Conservation (phyloP, 2,797 vertebrate genomes). For the Gymnoscopelus microlampas region DNA sequence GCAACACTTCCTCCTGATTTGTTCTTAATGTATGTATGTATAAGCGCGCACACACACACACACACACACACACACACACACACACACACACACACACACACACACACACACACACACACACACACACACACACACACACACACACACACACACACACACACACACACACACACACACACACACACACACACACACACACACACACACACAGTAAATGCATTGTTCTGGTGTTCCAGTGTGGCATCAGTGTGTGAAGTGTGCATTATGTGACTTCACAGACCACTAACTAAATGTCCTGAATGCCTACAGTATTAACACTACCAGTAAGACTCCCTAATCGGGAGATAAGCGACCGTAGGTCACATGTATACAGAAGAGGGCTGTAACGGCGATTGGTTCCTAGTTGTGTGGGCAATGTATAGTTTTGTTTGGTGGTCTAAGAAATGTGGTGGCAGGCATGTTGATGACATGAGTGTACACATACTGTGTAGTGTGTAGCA, state of each 20-base stretch:
- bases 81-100: not conserved
- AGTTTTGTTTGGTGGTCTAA: too few species aligned
- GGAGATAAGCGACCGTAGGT: too few species aligned
- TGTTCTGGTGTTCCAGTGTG: conserved; percentile 25
- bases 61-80: not conserved
- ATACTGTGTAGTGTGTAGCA: too few species aligned
- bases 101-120: not conserved
- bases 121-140: not conserved
- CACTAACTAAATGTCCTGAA: conserved; percentile 13
- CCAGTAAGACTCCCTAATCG: too few species aligned
- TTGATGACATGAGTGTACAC: too few species aligned
- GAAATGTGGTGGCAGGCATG: too few species aligned
- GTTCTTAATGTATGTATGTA: not conserved
- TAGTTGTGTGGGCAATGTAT: too few species aligned
- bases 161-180: not conserved
- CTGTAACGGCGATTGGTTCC: too few species aligned
- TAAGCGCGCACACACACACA: not conserved
- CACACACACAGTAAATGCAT: not conserved
- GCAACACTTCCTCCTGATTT: conserved; percentile 9
- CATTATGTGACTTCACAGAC: conserved; percentile 38
- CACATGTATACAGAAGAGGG: too few species aligned
- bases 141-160: not conserved
- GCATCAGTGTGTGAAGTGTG: conserved; percentile 39
- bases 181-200: not conserved
- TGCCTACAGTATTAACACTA: too few species aligned